Evolutionary conservation across 2,888 invertebrate genomes (phyloP).

Genomic region (Celastrina argiolus): DNA sequence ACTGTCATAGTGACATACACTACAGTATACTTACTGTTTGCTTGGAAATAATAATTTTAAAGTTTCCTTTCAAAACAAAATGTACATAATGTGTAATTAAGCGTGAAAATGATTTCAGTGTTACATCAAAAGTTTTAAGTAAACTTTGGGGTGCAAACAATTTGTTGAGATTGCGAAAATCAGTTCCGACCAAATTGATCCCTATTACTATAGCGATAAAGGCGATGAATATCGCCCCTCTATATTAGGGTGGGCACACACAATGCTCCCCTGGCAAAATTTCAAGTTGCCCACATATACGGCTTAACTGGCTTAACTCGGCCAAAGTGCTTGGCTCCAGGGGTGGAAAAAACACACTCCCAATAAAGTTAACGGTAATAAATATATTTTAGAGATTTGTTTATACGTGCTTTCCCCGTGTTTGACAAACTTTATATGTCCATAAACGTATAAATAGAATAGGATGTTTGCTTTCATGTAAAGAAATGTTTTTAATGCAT

Average conservation of each 20-base stretch:
- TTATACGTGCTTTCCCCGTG: background rate
- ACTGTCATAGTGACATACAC: too few species aligned
- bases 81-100: background rate
- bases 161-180: background rate
- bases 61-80: background rate
- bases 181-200: background rate
- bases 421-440: background rate
- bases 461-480: too few species aligned
- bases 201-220: background rate
- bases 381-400: background rate
- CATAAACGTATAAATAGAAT: background rate
- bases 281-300: conserved; percentile 5
- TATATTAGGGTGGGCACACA: background rate
- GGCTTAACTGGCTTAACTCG: conserved; percentile 12
- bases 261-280: conserved; percentile 16
- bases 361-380: background rate
- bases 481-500: too few species aligned
- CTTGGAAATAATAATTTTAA: too few species aligned
- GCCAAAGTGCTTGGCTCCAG: background rate
- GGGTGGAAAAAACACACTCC: conserved; percentile 7
- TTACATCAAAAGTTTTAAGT: conserved; percentile 20
- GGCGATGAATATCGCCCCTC: background rate
- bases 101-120: background rate
- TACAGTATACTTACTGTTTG: too few species aligned
- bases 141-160: background rate